Evolutionary conservation across 2,113 vertebrate genomes (phyloP).

Genomic region (Trochalopteron elliotii): DNA sequence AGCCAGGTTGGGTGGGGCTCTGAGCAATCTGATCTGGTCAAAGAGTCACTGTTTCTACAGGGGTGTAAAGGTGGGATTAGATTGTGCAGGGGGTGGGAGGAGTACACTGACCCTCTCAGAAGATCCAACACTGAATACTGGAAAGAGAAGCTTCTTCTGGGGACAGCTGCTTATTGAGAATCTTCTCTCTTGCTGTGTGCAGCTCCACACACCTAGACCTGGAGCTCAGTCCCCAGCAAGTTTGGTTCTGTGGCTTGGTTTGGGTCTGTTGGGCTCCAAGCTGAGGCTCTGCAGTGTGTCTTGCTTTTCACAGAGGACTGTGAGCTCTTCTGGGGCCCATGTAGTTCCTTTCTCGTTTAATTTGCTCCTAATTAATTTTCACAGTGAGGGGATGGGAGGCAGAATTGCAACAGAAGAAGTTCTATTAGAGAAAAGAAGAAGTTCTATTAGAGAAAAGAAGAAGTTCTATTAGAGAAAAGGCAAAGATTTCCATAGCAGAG

Average conservation of each 20-base stretch:
- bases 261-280: not conserved
- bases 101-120: not conserved
- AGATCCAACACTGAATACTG: not conserved
- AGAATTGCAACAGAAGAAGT: not conserved
- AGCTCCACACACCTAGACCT: not conserved
- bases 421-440: not conserved
- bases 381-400: not conserved
- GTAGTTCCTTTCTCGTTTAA: not conserved
- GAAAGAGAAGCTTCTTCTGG: not conserved
- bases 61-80: not conserved
- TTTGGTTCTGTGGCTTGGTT: not conserved
- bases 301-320: not conserved
- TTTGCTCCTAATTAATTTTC: slow-evolving; percentile 12
- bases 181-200: not conserved
- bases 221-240: not conserved
- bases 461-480: not conserved
- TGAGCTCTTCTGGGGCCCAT: not conserved
- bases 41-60: not conserved
- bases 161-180: not conserved
- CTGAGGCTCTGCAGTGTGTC: not conserved
- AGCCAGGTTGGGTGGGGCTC: not conserved
- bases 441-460: not conserved
- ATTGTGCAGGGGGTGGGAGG: not conserved
- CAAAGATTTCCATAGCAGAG: not conserved
- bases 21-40: not conserved